Conservation (phyloP, 2,888 invertebrate genomes). For the Pimpla rufipes region DNA sequence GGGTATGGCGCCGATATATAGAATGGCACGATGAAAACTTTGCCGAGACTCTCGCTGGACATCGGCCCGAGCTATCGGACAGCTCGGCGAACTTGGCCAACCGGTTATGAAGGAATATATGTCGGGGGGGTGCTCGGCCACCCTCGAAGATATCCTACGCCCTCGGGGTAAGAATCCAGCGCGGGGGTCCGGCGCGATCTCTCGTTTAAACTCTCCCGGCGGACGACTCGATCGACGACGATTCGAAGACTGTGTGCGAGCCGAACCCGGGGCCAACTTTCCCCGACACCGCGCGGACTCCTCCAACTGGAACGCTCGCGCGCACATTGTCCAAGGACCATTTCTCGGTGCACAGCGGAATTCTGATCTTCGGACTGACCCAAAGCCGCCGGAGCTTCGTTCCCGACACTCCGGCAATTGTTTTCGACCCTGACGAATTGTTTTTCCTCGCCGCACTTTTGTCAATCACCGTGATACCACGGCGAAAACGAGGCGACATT, state of each 20-base stretch:
- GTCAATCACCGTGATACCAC: background rate
- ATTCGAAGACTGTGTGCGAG: conserved; percentile 38
- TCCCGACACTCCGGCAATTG: background rate
- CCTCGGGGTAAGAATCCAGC: background rate
- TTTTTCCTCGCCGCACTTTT: background rate
- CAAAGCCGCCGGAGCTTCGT: background rate
- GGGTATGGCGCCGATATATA: conserved; percentile 3
- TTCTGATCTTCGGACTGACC: background rate
- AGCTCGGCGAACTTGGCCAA: conserved; percentile 53
- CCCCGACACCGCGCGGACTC: conserved; percentile 33
- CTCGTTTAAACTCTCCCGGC: conserved; percentile 49
- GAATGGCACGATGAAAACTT: conserved; percentile 44
- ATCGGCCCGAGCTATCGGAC: conserved; percentile 47
- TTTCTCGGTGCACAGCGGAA: conserved; percentile 1
- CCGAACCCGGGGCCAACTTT: conserved; percentile 57
- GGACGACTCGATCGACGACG: conserved; percentile 35
- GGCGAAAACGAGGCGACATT: background rate
- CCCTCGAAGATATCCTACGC: conserved; percentile 30
- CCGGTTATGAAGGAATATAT: conserved; percentile 51
- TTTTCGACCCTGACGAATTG: conserved; percentile 4
- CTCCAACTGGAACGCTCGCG: conserved; percentile 19
- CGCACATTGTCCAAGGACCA: conserved; percentile 5
- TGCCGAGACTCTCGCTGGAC: conserved; percentile 53
- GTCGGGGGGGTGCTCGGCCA: background rate
- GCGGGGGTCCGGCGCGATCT: conserved; percentile 14